Conservation (phyloP, 2,797 vertebrate genomes). For the Gymnothorax javanicus region DNA sequence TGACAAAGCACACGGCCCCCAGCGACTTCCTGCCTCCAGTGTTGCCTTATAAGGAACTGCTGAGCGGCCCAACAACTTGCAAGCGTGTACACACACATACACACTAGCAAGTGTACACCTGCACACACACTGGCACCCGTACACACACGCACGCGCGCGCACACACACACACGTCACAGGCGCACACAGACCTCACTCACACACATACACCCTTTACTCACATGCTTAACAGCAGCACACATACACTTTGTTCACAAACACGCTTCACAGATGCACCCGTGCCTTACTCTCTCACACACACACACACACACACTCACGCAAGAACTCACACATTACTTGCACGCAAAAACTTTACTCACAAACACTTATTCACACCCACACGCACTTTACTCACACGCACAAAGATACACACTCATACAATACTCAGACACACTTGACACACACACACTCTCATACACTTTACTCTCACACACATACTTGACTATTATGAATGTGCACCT, state of each 20-base stretch:
- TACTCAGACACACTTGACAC: too few relatives aligned
- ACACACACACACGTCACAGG: too few relatives aligned
- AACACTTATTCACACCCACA: too few relatives aligned
- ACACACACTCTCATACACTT: too few relatives aligned
- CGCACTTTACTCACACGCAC: too few relatives aligned
- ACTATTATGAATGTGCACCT: too few relatives aligned
- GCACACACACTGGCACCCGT: not conserved
- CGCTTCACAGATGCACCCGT: not conserved
- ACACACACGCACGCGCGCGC: not conserved
- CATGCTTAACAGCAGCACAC: too few relatives aligned
- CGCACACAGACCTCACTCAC: not conserved
- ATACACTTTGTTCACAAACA: not conserved
- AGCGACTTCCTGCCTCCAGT: slow-evolving; percentile 72
- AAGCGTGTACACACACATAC: not conserved
- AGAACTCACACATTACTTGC: too few relatives aligned
- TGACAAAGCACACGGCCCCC: slow-evolving; percentile 65
- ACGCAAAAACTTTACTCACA: too few relatives aligned
- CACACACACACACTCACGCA: too few relatives aligned
- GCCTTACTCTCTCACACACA: not conserved
- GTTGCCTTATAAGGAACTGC: slow-evolving; percentile 69
- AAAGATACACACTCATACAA: too few relatives aligned
- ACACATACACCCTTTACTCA: not conserved
- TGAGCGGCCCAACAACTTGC: slow-evolving; percentile 37
- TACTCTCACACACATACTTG: too few relatives aligned
- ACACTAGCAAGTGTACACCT: not conserved